Evolutionary conservation across 2,888 invertebrate genomes (phyloP).

Genomic region (Dryobotodes eremita): DNA sequence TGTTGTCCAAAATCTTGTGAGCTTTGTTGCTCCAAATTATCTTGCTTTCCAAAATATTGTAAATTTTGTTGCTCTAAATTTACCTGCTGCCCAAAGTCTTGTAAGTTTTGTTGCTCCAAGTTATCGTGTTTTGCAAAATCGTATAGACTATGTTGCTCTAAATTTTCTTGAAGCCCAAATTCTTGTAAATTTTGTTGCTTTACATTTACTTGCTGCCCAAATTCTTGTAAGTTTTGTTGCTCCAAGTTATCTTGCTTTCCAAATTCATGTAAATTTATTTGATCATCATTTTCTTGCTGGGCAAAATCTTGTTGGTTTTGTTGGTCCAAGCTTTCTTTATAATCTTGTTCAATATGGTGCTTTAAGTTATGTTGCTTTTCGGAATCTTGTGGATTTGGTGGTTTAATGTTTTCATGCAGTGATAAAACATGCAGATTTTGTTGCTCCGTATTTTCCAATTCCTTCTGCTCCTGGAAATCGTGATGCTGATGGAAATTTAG

Average conservation of each 20-base stretch:
- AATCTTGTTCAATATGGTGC: slow-evolving; percentile 32
- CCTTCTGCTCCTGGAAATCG: slow-evolving; percentile 20
- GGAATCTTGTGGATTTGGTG: slow-evolving; percentile 42
- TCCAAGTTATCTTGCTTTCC: slow-evolving; percentile 39
- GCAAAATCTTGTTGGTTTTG: slow-evolving; percentile 33
- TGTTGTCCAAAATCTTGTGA: slow-evolving; percentile 35
- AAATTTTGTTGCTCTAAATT: slow-evolving; percentile 18
- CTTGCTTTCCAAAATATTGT: slow-evolving; percentile 30
- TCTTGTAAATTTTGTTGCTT: slow-evolving; percentile 32
- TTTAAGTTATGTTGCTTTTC: slow-evolving; percentile 29
- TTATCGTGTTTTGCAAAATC: slow-evolving; percentile 22
- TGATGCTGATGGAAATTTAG: slow-evolving; percentile 21
- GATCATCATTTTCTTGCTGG: slow-evolving; percentile 42
- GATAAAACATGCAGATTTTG: slow-evolving; percentile 18
- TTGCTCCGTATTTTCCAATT: slow-evolving; percentile 29
- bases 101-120: background rate
- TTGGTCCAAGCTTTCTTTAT: slow-evolving; percentile 17
- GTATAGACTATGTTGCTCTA: slow-evolving; percentile 27
- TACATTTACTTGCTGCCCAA: background rate
- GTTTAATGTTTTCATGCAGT: slow-evolving; percentile 10
- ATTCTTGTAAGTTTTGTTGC: slow-evolving; percentile 27
- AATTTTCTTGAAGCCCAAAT: background rate
- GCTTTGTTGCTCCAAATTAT: slow-evolving; percentile 29
- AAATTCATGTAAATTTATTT: slow-evolving; percentile 45
- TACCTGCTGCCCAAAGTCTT: background rate